A percentile compares a stretch with the other conserved stretches of the same genome.
Evolutionary conservation across 2,113 vertebrate species (phyloP).

Genomic region (Centrocercus urophasianus): DNA sequence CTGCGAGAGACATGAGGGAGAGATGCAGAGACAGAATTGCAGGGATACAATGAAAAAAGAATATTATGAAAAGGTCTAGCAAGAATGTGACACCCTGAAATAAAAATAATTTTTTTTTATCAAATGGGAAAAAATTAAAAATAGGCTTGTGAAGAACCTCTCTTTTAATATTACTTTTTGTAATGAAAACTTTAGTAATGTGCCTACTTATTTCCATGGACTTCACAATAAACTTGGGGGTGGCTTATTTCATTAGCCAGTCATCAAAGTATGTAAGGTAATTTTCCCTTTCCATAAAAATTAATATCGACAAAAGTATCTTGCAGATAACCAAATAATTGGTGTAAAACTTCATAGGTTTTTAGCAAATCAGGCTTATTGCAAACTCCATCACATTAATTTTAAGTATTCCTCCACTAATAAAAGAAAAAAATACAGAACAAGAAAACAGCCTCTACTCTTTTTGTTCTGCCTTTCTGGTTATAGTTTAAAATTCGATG

Average conservation of each 20-base stretch:
- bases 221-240: background rate
- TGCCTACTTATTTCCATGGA: background rate
- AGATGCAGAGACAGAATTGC: background rate
- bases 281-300: background rate
- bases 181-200: background rate
- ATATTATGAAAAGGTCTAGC: background rate
- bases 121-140: background rate
- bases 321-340: background rate
- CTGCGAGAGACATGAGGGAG: background rate
- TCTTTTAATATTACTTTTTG: background rate
- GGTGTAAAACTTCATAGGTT: background rate
- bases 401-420: background rate
- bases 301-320: background rate
- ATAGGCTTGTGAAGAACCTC: rapidly evolving
- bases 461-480: background rate
- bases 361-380: background rate
- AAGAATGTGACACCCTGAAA: background rate
- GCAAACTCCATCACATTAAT: background rate
- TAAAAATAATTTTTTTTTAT: background rate
- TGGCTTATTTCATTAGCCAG: background rate
- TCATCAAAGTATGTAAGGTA: background rate
- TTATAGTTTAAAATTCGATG: background rate
- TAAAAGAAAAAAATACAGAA: background rate
- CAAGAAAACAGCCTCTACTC: background rate
- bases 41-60: background rate